These are phyloP conservation scores for Slavum lentiscoides DNA, from an alignment of 2,888 invertebrate species.

Conservation along the genomic window DNA sequence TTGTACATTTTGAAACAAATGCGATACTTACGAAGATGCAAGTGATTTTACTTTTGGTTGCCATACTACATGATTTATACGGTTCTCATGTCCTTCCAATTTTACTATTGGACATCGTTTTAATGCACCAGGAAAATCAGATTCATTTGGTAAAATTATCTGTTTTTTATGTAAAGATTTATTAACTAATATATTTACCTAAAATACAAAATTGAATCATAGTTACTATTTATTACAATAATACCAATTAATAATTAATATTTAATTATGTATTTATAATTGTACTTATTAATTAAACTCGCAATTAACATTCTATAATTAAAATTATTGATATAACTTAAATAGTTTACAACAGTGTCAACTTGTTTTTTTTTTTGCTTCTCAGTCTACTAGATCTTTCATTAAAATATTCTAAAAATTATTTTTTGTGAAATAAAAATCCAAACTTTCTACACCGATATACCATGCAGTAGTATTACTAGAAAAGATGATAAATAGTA, in stretches of 20 bases:
- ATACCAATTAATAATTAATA: background rate
- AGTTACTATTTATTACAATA: conserved; percentile 2
- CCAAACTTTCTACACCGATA: too few species aligned
- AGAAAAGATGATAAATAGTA: too few species aligned
- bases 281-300: too few species aligned
- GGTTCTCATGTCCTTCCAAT: conserved; percentile 66
- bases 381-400: too few species aligned
- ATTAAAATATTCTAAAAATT: too few species aligned
- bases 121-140: conserved; percentile 63
- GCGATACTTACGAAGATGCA: conserved; percentile 62
- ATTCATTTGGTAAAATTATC: conserved; percentile 60
- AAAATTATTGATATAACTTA: too few species aligned
- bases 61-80: conserved; percentile 62
- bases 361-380: too few species aligned
- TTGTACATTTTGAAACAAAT: background rate
- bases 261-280: background rate
- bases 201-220: conserved; percentile 39
- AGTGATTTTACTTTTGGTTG: conserved; percentile 61
- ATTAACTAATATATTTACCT: conserved; percentile 61
- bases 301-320: too few species aligned
- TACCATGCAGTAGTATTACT: too few species aligned
- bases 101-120: conserved; percentile 60
- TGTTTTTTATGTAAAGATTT: conserved; percentile 59
- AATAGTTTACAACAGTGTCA: too few species aligned
- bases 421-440: too few species aligned